Conservation (phyloP, 2,888 invertebrate species). For the Allacma fusca region DNA sequence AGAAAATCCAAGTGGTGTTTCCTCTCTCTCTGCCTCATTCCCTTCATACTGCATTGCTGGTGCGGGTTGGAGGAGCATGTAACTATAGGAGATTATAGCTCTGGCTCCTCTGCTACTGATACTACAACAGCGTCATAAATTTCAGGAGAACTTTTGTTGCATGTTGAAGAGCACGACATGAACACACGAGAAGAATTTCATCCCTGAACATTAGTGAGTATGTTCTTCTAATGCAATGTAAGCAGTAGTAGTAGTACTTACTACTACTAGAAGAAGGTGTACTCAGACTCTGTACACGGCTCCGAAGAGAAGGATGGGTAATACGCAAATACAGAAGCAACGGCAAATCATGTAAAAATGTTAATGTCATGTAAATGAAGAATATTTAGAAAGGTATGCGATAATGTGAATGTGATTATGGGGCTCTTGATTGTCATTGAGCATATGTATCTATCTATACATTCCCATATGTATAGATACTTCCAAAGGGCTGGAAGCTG, state of each 20-base stretch:
- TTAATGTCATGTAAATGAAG: conserved; percentile 32
- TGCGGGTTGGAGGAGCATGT: no score
- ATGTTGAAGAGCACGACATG: conserved; percentile 23
- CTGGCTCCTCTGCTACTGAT: neutral
- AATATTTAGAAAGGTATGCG: conserved; percentile 27
- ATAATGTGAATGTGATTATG: conserved; percentile 31
- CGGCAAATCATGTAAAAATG: conserved; percentile 29
- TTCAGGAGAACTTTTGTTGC: conserved; percentile 1
- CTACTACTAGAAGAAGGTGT: no score
- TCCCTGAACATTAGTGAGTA: neutral
- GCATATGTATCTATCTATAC: conserved; percentile 1
- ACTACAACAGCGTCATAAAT: conserved; percentile 16
- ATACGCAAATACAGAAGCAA: conserved; percentile 23
- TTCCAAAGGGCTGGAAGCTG: no score
- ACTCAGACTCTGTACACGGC: neutral
- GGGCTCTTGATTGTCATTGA: conserved; percentile 38
- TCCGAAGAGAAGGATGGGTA: neutral
- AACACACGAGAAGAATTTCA: conserved; percentile 24
- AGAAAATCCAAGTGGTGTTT: neutral
- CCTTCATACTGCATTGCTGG: no score
- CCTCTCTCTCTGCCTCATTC: neutral
- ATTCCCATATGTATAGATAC: no score
- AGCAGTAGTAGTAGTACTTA: no score
- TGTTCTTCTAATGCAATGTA: neutral
- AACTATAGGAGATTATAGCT: no score